Evolutionary conservation across 2,113 vertebrate genomes (phyloP).

Genomic region (Pelodiscus sinensis): DNA sequence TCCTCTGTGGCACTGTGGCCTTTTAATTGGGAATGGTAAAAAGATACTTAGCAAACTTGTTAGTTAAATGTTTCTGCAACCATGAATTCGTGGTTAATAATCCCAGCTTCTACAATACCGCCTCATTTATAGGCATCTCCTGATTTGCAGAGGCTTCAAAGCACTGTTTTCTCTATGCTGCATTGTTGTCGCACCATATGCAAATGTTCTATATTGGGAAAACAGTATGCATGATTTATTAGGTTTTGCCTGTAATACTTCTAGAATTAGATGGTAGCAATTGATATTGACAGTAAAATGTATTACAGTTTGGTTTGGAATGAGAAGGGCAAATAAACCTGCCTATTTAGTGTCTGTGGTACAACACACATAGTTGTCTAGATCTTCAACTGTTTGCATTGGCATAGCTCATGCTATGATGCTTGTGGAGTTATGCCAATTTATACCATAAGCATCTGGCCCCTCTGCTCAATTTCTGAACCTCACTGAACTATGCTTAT

Average conservation of each 20-base stretch:
- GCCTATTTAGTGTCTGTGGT: background rate
- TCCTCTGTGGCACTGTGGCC: background rate
- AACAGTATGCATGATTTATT: constrained; percentile 24
- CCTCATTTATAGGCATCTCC: background rate
- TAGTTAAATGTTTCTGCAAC: background rate
- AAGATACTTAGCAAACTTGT: background rate
- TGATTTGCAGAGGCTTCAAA: constrained; percentile 24
- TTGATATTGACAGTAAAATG: background rate
- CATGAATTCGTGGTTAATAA: background rate
- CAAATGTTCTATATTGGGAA: constrained; percentile 14
- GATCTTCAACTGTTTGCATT: fast-evolving
- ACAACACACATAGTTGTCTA: background rate
- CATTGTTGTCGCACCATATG: background rate
- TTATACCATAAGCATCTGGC: background rate
- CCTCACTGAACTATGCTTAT: background rate
- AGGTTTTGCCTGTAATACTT: constrained; percentile 12
- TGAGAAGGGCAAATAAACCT: background rate
- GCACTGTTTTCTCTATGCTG: constrained; percentile 27
- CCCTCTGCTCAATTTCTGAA: background rate
- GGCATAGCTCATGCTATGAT: background rate
- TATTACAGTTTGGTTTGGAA: background rate
- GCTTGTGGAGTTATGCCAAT: background rate
- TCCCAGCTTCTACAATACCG: background rate
- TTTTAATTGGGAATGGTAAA: background rate
- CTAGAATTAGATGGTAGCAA: background rate